Base-by-base conservation (phyloP, 2,888 invertebrate species). In the Catocala sponsa region DNA sequence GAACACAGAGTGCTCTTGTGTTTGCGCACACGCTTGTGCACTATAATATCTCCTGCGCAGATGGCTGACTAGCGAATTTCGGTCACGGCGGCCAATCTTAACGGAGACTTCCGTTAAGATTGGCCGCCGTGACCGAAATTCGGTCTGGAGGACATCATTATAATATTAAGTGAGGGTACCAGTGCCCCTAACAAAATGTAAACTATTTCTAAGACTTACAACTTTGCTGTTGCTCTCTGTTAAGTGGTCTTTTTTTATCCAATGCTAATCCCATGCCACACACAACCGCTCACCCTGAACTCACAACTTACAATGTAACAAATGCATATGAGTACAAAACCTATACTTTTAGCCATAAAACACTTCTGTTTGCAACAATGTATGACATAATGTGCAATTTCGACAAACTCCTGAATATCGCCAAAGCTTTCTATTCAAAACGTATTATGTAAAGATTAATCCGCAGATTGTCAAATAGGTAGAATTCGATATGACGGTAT, bases 261-360 rank as follows among this genome's bases (percentile, higher is more conserved):
- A 33, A 15, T 57, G 33, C 48, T 43, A 55, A 55, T 42, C 9
- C 25, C 5, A 56, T 50, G 42, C 60, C 51, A 56, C 61, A 56
- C 69, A 66, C 63, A 68, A 64, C 54, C 63, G 68, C 61, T 65
- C 72, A 71, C 64, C 66, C 63, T 62, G 59, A 70, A 67, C 67
- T 58, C 13, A 58, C 61, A 68, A 51, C 62, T 51, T 42, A 65
- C 65, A 71, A 68, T 68, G 75, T 60, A 59, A 48, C 41, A 66
- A 56, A 51, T 56, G 47, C 55, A 51, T 76, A 76, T 76, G 65
- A 55, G 55, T 69, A 65, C 69, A 76, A 69, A 79, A 75, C 74
- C 74, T 73, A 77, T 79, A 84, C 72, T 86, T 82, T 78, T 75
- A 69, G 61, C 77, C 84, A 64, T 76, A 76, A 78, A 77, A 52